Evolutionary conservation across 1,140 invertebrate species (phyloP), one percentile per base, ranked within the genome.

Genomic region (Aphidius gifuensis): DNA sequence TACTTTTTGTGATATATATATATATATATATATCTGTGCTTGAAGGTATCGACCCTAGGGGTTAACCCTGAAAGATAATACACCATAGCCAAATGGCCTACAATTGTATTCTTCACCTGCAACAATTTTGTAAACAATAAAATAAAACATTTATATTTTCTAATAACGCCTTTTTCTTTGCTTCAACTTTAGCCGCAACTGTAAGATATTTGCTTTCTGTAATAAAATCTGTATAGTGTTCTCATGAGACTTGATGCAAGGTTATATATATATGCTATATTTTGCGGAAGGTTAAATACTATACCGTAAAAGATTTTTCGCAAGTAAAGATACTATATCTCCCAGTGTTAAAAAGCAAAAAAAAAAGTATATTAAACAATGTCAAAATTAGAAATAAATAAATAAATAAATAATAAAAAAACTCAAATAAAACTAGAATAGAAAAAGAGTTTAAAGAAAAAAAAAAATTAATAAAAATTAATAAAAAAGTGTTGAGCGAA

Each of bases 71-170:
- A 47, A 7, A 42, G 72, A 72, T 71, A 72, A 72, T 70, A 68
- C 71, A 70, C 70, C 65, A 66, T 64, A 67, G 66, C 67, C 9
- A 68, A 71, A 77, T 50, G 66, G 69, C 43, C 46, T 46, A 43
- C 54, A 63, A 69, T 71, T 71, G 62, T 68, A 74, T 78, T 75
- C 70, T 68, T 21, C 11, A 60, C 45, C 55, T 32, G 23, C 71
- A 71, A 71, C 69, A 70, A 69, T 69, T 68, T 70, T 66, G 64
- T 49, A 70, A 74, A 74, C 71, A 74, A 76, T 78, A 78, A 79
- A 79, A 76, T 76, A 74, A 76, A 73, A 68, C 73, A 75, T 76
- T 75, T 74, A 71, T 74, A 77, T 77, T 71, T 75, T 68, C 71
- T 73, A 73, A 75, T 74, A 74, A 76, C 70, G 70, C 70, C 66